Evolutionary conservation across 2,797 vertebrate genomes (phyloP).

Genomic region (Chrysocyon brachyurus): DNA sequence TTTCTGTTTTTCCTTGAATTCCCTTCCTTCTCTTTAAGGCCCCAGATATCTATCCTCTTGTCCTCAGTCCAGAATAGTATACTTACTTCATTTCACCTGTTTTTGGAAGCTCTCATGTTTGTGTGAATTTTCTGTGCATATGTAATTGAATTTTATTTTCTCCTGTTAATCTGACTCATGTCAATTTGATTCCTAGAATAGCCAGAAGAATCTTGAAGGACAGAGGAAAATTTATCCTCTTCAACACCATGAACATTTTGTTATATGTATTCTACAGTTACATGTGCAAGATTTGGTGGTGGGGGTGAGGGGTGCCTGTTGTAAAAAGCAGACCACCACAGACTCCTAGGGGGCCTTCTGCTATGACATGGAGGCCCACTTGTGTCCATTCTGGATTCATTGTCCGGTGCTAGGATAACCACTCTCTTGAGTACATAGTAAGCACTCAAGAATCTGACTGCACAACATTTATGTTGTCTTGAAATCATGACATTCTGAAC

Average conservation of each 20-base stretch:
- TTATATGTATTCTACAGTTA: neutral
- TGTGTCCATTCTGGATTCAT: neutral
- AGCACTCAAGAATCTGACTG: neutral
- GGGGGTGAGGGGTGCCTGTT: neutral
- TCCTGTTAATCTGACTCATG: neutral
- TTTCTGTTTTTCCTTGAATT: neutral
- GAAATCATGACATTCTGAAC: conserved; percentile 25
- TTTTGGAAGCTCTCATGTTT: neutral
- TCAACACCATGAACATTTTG: neutral
- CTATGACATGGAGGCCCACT: too few species aligned
- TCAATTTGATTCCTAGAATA: neutral
- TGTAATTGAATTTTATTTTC: neutral
- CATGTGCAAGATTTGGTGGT: neutral
- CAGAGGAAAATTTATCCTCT: neutral
- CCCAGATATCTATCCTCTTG: neutral
- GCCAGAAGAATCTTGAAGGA: neutral
- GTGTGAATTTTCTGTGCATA: neutral
- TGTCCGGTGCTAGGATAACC: neutral
- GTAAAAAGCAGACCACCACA: neutral
- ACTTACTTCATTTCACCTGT: neutral
- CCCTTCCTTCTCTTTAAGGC: neutral
- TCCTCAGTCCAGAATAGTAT: neutral
- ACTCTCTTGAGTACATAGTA: neutral
- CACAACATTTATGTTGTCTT: neutral
- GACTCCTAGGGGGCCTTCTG: neutral